Base-by-base conservation (phyloP, 2,113 vertebrate species). In the Erpornis zantholeuca region DNA sequence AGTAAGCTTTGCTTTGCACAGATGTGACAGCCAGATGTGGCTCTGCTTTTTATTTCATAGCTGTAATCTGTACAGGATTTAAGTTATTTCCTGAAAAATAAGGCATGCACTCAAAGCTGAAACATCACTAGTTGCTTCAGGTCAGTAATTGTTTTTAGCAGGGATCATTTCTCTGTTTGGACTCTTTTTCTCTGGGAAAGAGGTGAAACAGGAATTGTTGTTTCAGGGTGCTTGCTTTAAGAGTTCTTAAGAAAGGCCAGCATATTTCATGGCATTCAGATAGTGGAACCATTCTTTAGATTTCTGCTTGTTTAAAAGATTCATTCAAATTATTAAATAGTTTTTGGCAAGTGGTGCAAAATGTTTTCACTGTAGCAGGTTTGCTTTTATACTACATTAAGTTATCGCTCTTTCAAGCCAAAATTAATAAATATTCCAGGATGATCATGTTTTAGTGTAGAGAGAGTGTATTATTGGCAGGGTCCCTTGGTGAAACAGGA, bases 11-110 rank as follows among this genome's bases (percentile, higher is more conserved):
- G 25, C 82, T 90, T 90, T 86, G 42, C 90, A 77, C 75, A 91
- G 93, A 93, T 95, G 60, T 94, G 91, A 95, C 91, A 94, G 72
- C 91, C 96, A 95, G 96, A 97, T 97, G 95, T 92, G 56, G 63
- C 31, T 96, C 94, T 96, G 92, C 79, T 95, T 97, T 96, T 94
- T 97, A 95, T 97, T 97, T 96, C 90, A 71, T 90, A 86, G 79
- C 56, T 80, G 38, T 88, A 92, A 92, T 96, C 85, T 92, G 82
- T 93, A 92, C 79, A 92, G 85, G 92, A 77, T 93, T 95, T 96
- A 93, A 90, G 93, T 81, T 91, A 94, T 94, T 94, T 97, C 92
- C 89, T 90, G 70, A 68, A 88, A 86, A 93, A 69, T 31, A 79
- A 69, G 56, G 27, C 71, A 69, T 56, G 54, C 53, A 57, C 57